Percentiles rank a stretch among this genome's conserved stretches.
These are phyloP conservation scores for Galaxea fascicularis DNA, from an alignment of 92 coral and sea anemone species.

Conservation along the genomic window DNA sequence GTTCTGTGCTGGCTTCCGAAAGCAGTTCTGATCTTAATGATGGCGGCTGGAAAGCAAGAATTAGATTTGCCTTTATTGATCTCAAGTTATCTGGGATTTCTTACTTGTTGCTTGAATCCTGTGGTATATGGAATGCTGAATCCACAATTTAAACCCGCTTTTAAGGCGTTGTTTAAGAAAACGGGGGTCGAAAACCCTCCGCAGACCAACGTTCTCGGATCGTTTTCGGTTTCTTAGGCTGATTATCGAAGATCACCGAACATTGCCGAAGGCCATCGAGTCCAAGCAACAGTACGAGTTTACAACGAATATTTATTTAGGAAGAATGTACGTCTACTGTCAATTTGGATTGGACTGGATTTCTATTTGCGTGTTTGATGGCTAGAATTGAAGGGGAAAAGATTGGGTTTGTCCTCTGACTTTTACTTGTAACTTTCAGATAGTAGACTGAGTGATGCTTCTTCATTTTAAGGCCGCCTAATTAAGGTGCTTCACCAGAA, in stretches of 20 bases:
- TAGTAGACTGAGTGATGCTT: too few species aligned
- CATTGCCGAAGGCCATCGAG: background rate
- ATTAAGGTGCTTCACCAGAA: too few species aligned
- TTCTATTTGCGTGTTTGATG: too few species aligned
- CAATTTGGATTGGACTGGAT: background rate
- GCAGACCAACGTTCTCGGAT: background rate
- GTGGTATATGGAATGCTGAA: constrained; percentile 60
- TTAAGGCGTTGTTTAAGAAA: constrained; percentile 24
- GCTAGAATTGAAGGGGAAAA: too few species aligned
- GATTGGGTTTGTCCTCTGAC: too few species aligned
- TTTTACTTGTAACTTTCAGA: too few species aligned
- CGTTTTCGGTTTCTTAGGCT: background rate
- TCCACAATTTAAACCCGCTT: constrained; percentile 70
- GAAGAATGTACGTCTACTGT: too few species aligned
- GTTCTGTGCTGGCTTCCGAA: constrained; percentile 72
- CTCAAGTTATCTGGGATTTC: constrained; percentile 50
- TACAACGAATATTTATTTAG: too few species aligned
- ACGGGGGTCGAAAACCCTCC: background rate
- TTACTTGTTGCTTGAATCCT: constrained; percentile 55
- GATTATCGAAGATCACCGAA: background rate
- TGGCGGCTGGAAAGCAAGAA: constrained; percentile 43
- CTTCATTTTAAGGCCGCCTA: too few species aligned
- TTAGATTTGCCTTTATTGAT: constrained; percentile 10
- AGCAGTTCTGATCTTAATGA: constrained; percentile 42
- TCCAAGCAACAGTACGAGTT: too few species aligned